Evolutionary conservation across 2,888 invertebrate species (phyloP).

Genomic region (Kuschelorhynchus macadamiae): DNA sequence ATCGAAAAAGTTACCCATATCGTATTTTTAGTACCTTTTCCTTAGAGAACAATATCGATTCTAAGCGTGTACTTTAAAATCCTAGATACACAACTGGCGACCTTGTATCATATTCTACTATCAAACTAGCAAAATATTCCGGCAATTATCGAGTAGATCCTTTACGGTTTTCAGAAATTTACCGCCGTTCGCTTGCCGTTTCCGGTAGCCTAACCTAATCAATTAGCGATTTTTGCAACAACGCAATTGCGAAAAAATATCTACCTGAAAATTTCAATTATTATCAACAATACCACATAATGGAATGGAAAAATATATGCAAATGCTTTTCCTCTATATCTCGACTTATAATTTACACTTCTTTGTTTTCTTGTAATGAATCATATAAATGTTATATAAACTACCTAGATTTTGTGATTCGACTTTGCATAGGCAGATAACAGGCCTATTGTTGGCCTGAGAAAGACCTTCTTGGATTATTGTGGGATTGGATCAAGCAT

Average conservation of each 20-base stretch:
- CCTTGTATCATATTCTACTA: conserved; percentile 32
- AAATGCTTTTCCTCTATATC: conserved; percentile 35
- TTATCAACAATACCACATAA: conserved; percentile 31
- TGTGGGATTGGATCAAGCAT: conserved; percentile 5
- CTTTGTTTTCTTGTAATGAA: conserved; percentile 40
- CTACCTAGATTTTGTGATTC: conserved; percentile 42
- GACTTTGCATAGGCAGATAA: conserved; percentile 34
- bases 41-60: too few species aligned
- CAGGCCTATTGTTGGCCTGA: conserved; percentile 39
- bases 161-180: conserved; percentile 38
- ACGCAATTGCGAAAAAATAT: conserved; percentile 19
- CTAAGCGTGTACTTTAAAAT: too few species aligned
- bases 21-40: too few species aligned
- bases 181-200: conserved; percentile 17
- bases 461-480: conserved; percentile 38
- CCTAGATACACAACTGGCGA: not conserved
- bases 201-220: conserved; percentile 27
- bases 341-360: conserved; percentile 31
- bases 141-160: conserved; percentile 30
- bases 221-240: conserved; percentile 29
- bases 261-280: conserved; percentile 26
- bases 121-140: conserved; percentile 24
- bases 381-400: conserved; percentile 48
- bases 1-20: too few species aligned
- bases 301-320: conserved; percentile 39